Base-by-base conservation (phyloP, 64 coral and sea anemone genomes). In the Montipora efflorescens region DNA sequence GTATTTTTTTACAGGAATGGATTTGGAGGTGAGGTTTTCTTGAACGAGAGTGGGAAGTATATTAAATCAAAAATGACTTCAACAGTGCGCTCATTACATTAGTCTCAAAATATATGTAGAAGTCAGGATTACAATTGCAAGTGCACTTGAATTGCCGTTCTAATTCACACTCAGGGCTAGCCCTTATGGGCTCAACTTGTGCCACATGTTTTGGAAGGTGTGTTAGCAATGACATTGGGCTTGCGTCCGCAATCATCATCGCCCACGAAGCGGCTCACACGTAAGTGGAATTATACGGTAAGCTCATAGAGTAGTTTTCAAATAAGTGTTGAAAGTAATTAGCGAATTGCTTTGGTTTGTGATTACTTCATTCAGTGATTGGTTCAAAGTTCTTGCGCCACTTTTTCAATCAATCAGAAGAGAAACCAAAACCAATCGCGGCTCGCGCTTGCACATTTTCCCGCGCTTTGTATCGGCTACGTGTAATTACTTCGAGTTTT, bases 201-300 rank as follows among this genome's bases (percentile, higher is more conserved):
- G 23, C 76, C 4, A 80, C 75, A 46, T 3, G 88, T 19, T 93
- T 93, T 88, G 92, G 92, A 8, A 77, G 48, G 10, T 59, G 84
- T 47, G 92, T 93, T n/a, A 93, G 88, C 77, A 77, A 69, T 69
- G 82, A 93, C 78, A 81, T 88, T 59, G 92, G 92, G 12, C 76
- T 93, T 1, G 84, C 83, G 25, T 88, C 82, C 5, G 76, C 92
- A 0, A 36, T 93, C 5, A 87, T 93, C 19, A 88, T 88, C 46
- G 85, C 92, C 18, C 92, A 93, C 45, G 92, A 93, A 74, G n/a
- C 78, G 49, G 92, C 83, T 8, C 92, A 93, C 75, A 87, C 92
- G 92, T 93, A 74, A 93, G 92, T 90, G 5, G 5, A 4, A 10
- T 46, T 5, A 71, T 20, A 71, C 0, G 36, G 36, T 36, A 36